Conservation (phyloP, 2,888 invertebrate genomes). For the Gibbula magus region DNA sequence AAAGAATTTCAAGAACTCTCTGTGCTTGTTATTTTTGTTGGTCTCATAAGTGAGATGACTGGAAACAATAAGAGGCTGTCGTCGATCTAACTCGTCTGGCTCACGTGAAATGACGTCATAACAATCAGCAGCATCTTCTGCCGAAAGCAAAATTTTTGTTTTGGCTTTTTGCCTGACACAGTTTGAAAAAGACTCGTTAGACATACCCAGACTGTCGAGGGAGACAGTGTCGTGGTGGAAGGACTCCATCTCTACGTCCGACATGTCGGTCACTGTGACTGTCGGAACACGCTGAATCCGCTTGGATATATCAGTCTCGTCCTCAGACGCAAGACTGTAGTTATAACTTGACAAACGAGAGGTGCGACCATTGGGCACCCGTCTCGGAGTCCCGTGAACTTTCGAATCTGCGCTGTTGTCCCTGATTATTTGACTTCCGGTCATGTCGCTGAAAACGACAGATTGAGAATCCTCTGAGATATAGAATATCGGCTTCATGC, state of each 20-base stretch:
- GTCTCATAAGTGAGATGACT: neutral
- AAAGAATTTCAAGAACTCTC: slow-evolving; percentile 14
- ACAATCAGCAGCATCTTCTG: neutral
- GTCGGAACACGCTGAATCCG: neutral
- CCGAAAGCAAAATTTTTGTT: neutral
- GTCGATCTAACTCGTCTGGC: neutral
- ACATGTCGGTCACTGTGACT: slow-evolving; percentile 16
- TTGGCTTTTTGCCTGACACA: neutral
- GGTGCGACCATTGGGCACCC: neutral
- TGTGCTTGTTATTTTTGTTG: neutral
- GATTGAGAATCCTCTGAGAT: slow-evolving; percentile 7
- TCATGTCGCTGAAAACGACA: neutral
- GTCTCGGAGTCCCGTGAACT: neutral
- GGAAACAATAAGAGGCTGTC: neutral
- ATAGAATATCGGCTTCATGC: neutral
- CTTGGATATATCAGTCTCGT: neutral
- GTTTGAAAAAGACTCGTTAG: neutral
- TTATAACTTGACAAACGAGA: neutral
- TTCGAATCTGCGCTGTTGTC: neutral
- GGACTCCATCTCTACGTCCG: neutral
- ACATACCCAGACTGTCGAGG: neutral
- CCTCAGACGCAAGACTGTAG: neutral
- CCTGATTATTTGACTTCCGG: neutral
- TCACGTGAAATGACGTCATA: neutral
- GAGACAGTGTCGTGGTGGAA: slow-evolving; percentile 2